Percentiles rank a stretch among this genome's conserved stretches.
phyloP scores from a whole-genome alignment of 1,140 invertebrate genomes.

The Bombus huntii region DNA sequence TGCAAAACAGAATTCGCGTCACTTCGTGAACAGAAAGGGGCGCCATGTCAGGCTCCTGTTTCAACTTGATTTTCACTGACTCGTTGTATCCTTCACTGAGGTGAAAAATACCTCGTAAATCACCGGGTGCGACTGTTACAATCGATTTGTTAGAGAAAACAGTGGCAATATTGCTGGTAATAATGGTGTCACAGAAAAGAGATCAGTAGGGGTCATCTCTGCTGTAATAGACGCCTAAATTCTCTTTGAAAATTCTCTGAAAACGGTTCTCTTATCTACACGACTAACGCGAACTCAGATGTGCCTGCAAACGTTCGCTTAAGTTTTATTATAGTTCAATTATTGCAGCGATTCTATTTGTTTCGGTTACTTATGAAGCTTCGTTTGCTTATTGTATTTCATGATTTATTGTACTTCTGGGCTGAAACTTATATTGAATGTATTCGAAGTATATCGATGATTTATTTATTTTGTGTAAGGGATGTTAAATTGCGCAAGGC shows the following conservation, averaged over 20 bases:
- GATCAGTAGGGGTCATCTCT: not conserved
- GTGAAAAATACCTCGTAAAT: slow-evolving; percentile 54
- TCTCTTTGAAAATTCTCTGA: not conserved
- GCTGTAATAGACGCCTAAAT: not conserved
- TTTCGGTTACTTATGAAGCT: not conserved
- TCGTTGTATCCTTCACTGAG: slow-evolving; percentile 7
- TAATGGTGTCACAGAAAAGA: slow-evolving; percentile 1
- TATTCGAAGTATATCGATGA: too few species aligned
- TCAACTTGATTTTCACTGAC: slow-evolving; percentile 31
- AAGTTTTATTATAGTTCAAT: not conserved
- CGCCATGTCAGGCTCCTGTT: slow-evolving; percentile 56
- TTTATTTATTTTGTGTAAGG: too few species aligned
- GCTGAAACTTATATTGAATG: too few species aligned
- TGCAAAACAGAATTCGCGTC: slow-evolving; percentile 50
- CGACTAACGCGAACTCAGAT: not conserved
- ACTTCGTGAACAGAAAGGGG: slow-evolving; percentile 27
- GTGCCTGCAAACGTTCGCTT: not conserved
- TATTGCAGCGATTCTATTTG: not conserved
- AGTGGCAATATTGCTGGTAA: slow-evolving; percentile 49
- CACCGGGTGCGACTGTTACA: slow-evolving; percentile 16
- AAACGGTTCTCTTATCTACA: not conserved
- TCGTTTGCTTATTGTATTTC: too few species aligned
- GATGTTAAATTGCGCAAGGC: too few species aligned
- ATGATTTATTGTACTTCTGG: too few species aligned
- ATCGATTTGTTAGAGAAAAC: slow-evolving; percentile 71